These are phyloP conservation scores for Pseudonaja textilis DNA, from an alignment of 2,113 vertebrate species.

Conservation along the genomic window DNA sequence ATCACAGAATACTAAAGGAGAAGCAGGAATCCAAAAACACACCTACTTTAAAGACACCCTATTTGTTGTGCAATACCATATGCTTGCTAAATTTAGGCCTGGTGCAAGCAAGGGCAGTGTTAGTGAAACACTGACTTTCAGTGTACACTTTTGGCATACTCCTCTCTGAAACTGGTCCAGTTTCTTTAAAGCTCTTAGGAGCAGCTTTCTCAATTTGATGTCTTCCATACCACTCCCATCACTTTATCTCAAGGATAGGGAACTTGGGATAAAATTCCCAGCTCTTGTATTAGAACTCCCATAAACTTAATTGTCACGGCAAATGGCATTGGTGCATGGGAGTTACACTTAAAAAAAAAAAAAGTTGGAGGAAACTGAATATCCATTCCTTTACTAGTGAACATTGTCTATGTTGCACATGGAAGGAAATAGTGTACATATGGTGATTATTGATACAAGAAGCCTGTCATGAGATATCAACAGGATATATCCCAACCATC, in stretches of 20 bases:
- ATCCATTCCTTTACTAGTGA: neutral
- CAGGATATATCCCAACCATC: neutral
- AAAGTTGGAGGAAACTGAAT: neutral
- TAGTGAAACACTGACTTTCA: slow-evolving; percentile 3
- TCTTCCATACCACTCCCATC: neutral
- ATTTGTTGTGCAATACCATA: neutral
- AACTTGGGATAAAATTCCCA: neutral
- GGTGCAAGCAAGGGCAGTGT: neutral
- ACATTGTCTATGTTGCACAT: neutral
- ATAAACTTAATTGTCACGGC: neutral
- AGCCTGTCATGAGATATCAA: neutral
- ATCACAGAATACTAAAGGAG: neutral
- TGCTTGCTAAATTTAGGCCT: slow-evolving; percentile 16
- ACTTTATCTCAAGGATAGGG: neutral
- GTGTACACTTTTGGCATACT: neutral
- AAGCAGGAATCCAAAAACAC: neutral
- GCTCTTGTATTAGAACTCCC: neutral
- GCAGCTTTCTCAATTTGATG: neutral
- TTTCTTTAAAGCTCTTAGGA: neutral
- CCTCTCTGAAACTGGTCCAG: neutral
- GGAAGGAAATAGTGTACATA: neutral
- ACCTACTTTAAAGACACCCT: neutral
- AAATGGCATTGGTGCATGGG: neutral
- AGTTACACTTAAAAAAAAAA: neutral
- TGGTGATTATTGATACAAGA: neutral